Evolutionary conservation across 2,113 vertebrate species (phyloP).

Genomic region (Ophiodon elongatus): DNA sequence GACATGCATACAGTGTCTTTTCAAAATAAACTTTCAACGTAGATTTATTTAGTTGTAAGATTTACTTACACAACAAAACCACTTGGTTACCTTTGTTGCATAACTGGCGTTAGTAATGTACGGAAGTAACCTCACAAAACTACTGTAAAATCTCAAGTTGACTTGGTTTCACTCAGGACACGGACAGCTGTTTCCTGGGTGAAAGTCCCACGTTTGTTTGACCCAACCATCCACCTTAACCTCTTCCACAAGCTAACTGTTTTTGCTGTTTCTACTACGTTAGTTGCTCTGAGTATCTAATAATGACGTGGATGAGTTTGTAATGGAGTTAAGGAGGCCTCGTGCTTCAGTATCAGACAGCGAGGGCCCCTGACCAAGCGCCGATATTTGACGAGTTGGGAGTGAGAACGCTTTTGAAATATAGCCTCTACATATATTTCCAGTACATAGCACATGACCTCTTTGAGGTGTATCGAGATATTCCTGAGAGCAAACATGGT

Average conservation of each 20-base stretch:
- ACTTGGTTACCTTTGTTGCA: background rate
- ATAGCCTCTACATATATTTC: background rate
- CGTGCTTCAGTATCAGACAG: background rate
- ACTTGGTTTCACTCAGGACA: background rate
- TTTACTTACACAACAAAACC: background rate
- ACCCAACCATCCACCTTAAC: background rate
- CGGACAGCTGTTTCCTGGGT: background rate
- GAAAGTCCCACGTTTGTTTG: background rate
- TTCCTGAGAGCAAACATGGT: conserved; percentile 7
- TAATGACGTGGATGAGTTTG: background rate
- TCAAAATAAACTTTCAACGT: background rate
- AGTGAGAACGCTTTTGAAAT: background rate
- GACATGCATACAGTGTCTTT: background rate
- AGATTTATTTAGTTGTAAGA: background rate
- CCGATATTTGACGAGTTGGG: background rate
- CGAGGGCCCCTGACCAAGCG: background rate
- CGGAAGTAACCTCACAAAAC: too few species aligned
- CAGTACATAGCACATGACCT: background rate
- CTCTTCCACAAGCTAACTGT: background rate
- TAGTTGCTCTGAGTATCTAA: background rate
- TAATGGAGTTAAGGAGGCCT: too few species aligned
- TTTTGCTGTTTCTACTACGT: background rate
- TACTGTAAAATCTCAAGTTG: background rate
- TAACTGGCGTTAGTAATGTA: background rate
- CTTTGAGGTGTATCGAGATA: conserved; percentile 3